A percentile compares a stretch with the other conserved stretches of the same genome.
These are phyloP conservation scores for Spilosoma lubricipeda DNA, from an alignment of 2,888 invertebrate species.

Conservation along the genomic window DNA sequence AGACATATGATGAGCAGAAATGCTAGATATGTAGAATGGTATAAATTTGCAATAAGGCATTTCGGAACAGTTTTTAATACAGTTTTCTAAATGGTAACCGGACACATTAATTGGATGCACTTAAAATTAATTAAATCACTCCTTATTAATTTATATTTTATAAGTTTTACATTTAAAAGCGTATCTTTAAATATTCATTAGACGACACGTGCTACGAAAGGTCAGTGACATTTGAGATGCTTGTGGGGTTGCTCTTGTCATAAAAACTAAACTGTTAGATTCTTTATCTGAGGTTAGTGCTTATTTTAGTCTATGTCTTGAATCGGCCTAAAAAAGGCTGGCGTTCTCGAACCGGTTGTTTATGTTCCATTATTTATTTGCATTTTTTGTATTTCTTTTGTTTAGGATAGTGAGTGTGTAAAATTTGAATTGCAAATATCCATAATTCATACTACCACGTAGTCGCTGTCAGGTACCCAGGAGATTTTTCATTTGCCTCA, in stretches of 20 bases:
- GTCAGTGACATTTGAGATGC: constrained; percentile 2
- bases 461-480: no score
- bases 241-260: neutral
- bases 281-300: no score
- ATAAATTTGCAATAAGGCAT: neutral
- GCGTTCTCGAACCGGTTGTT: neutral
- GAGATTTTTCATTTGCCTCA: no score
- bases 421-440: no score
- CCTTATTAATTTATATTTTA: neutral
- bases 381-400: no score
- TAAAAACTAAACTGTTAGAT: neutral
- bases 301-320: neutral
- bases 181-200: neutral
- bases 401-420: no score
- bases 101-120: constrained; percentile 8
- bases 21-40: neutral
- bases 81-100: neutral
- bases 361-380: neutral
- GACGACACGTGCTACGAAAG: neutral
- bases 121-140: constrained; percentile 8
- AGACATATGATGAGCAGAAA: neutral
- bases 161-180: neutral
- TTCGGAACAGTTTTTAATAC: constrained; percentile 1
- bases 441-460: no score
- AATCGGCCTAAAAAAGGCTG: neutral